A percentile compares a stretch with the other conserved stretches of the same genome.
Evolutionary conservation across 2,113 vertebrate genomes (phyloP).

Genomic region (Mus spicilegus): DNA sequence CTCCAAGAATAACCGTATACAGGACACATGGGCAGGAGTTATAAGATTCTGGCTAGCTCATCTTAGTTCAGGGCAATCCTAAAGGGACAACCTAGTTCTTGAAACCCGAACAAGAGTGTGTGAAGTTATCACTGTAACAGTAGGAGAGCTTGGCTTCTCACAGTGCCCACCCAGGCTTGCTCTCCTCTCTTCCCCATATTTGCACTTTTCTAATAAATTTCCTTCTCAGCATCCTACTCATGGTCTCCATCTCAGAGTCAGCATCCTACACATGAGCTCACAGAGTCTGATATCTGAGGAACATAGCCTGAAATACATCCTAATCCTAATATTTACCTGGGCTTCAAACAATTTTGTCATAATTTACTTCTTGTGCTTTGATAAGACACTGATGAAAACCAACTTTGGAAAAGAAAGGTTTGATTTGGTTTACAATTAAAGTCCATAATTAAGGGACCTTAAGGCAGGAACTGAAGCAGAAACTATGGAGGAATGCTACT

Average conservation of each 20-base stretch:
- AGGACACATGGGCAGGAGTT: neutral
- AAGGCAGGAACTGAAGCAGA: neutral
- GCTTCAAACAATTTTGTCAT: neutral
- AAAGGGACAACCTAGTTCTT: neutral
- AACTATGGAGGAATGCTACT: too few species aligned
- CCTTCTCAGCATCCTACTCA: neutral
- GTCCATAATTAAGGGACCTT: neutral
- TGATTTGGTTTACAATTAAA: neutral
- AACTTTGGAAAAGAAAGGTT: neutral
- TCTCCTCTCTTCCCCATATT: neutral
- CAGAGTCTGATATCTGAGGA: neutral
- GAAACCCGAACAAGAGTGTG: rapidly evolving
- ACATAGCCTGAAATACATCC: neutral
- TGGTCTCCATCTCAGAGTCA: neutral
- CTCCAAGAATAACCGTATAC: neutral
- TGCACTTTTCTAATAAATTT: neutral
- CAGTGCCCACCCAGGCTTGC: neutral
- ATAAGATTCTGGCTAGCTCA: neutral
- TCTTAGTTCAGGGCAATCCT: neutral
- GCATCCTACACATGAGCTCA: neutral
- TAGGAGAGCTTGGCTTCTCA: neutral
- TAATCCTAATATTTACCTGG: neutral
- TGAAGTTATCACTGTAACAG: neutral
- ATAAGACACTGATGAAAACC: neutral
- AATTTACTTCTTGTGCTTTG: neutral